Evolutionary conservation across 2,888 invertebrate genomes (phyloP), one percentile per base, ranked within the genome.

Genomic region (Baccha elongata): DNA sequence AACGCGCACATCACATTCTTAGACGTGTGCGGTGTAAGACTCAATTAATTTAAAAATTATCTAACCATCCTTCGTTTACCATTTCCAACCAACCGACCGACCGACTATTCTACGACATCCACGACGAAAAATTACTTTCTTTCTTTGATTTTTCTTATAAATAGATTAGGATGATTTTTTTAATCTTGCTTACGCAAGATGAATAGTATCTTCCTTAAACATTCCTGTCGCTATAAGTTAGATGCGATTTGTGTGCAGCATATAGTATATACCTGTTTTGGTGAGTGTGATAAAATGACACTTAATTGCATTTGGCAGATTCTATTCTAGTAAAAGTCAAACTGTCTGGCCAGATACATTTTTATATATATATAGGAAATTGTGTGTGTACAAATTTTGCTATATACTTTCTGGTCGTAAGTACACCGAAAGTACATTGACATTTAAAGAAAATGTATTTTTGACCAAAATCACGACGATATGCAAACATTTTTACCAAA

Each of bases 1-100:
- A 62, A 44, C 46, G 44, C 46, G n/a, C 58, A 53, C 35, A 53
- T 62, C 67, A 65, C 69, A 64, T 64, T 69, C 72, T 60, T 52
- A 72, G 72, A 78, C 83, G 55, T 58, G 71, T 64, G 71, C n/a
- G 53, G 52, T 62, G 67, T 62, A 67, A 46, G 40, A 52, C 62
- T 83, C 78, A 83, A 83, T 83, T 83, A 83, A 83, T 83, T 83
- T 72, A 53, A 40, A 76, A 78, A 78, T 73, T 72, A 83, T 83
- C 58, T 78, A 83, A 83, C 62, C 53, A 72, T 67, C 40, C 23
- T 69, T 64, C 50, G 37, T 42, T 62, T 23, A 29, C 58, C 55
- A 26, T 19, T 23, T 23, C 13, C 35, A 13, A n/a, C 8, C 21
- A 32, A 15, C 29, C n/a, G 17, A 37, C 21, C n/a, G n/a, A n/a